These are phyloP conservation scores for Bombus pyrosoma DNA, from an alignment of 1,140 invertebrate species.

Conservation along the genomic window DNA sequence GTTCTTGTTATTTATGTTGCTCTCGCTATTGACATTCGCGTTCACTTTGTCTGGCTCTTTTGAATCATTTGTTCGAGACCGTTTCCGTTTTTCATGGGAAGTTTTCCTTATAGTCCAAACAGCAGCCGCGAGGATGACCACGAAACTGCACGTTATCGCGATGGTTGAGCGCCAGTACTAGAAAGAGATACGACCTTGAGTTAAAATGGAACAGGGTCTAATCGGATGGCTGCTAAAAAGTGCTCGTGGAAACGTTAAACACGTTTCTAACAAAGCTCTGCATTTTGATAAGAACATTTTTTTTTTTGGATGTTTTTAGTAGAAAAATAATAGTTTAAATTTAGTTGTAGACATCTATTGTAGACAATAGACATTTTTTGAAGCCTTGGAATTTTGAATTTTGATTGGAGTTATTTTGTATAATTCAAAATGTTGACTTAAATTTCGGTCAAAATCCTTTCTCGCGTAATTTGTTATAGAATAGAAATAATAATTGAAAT, in stretches of 20 bases:
- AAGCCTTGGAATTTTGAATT: too few species aligned
- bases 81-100: background rate
- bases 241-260: background rate
- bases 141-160: constrained; percentile 33
- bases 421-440: background rate
- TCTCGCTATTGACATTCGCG: background rate
- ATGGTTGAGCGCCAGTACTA: constrained; percentile 29
- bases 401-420: too few species aligned
- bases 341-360: too few species aligned
- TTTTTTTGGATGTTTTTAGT: background rate
- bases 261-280: background rate
- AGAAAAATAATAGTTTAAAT: too few species aligned
- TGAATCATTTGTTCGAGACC: background rate
- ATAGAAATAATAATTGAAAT: too few species aligned
- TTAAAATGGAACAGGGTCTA: background rate
- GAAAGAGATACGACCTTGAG: background rate
- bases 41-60: background rate
- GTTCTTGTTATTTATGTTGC: too few species aligned
- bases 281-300: background rate
- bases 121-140: background rate
- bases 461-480: too few species aligned
- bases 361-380: too few species aligned
- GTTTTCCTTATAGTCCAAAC: constrained; percentile 11
- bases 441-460: background rate
- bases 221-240: background rate